Evolutionary conservation across 2,888 invertebrate species (phyloP), one percentile per base, ranked within the genome.

Genomic region (Rosalia funebris): DNA sequence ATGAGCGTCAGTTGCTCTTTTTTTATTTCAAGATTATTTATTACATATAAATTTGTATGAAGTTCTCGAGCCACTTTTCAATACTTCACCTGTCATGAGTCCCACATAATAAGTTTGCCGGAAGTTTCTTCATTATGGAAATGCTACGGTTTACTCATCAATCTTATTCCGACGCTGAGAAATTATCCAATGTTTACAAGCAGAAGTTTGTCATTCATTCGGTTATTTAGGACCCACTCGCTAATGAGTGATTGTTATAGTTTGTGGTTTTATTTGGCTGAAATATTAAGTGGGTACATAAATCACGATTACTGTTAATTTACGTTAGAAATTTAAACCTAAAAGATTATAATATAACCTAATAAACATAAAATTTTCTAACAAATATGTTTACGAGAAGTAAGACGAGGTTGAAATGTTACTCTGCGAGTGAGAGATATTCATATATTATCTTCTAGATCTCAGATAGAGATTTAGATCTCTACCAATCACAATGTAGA

Each of bases 81-180:
- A 48, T 48, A 36, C 44, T 44, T 10, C 14, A 19, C 11, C 44
- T 17, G 41, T 41, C 15, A n/a, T 17, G 25, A 9, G 20, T 25
- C 12, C 12, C 12, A 44, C 44, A 20, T 10, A 48, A 37, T 14
- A 48, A 48, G 37, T 37, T 19, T 10, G 19, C n/a, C 32, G 19
- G 37, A 50, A 50, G 50, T 50, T 50, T 50, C 50, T 37, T 50
- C 50, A 50, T 50, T 50, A 50, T 50, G 50, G 37, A 37, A 50
- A 39, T 39, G 39, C 12, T 39, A 9, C 50, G 7, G 25, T 50
- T 37, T 20, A 17, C 9, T 37, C 50, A 50, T 50, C 50, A 50
- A 50, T 50, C 50, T 50, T 50, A 11, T 19, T 39, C 37, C 15
- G 12, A 45, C 17, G 7, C 19, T 42, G 7, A 3, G 19, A 50